Conservation (phyloP, 2,888 invertebrate species). For the Nemurella pictetii region DNA sequence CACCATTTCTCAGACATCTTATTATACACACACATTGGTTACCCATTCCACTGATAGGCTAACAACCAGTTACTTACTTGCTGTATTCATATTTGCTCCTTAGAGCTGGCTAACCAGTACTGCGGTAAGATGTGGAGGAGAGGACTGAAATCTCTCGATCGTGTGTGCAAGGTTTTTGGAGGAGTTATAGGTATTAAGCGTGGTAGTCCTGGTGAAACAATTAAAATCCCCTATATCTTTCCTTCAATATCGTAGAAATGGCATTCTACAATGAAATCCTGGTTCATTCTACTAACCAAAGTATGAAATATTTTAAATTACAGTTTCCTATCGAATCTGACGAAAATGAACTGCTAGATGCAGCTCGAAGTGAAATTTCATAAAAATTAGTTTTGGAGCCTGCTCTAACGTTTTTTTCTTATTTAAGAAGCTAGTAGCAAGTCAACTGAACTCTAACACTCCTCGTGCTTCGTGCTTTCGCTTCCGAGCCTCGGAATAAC, state of each 20-base stretch:
- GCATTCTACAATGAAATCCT: too few species aligned
- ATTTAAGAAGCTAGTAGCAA: background rate
- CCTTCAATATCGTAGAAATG: background rate
- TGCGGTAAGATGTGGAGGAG: background rate
- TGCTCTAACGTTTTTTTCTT: background rate
- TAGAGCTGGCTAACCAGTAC: background rate
- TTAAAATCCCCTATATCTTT: background rate
- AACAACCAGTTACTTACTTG: conserved; percentile 13
- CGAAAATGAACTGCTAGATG: background rate
- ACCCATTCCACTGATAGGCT: conserved; percentile 23
- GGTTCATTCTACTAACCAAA: background rate
- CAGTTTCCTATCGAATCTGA: background rate
- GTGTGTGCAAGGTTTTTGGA: background rate
- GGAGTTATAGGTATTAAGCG: background rate
- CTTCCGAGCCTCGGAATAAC: conserved; percentile 48
- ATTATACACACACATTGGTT: conserved; percentile 37
- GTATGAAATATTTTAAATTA: background rate
- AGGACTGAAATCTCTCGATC: background rate
- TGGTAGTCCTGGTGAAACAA: background rate
- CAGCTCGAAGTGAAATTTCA: background rate
- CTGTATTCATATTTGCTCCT: conserved; percentile 12
- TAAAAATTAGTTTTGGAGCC: background rate
- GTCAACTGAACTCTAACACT: conserved; percentile 20
- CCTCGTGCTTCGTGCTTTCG: conserved; percentile 27
- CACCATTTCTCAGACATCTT: conserved; percentile 39